Conservation (phyloP, 2,888 invertebrate genomes). For the Thalpophila matura region DNA sequence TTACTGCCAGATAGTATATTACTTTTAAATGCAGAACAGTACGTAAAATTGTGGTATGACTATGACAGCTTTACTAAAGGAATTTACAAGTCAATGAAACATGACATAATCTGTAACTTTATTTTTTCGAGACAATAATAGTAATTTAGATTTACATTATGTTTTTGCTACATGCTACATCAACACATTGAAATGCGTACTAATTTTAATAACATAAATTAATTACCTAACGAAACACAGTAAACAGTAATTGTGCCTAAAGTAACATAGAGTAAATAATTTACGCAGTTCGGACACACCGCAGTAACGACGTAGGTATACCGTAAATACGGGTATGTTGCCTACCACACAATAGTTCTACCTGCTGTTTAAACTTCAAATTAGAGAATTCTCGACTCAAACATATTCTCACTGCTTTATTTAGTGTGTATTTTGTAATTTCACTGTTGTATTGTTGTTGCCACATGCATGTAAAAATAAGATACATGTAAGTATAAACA, state of each 20-base stretch:
- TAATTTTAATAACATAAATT: constrained; percentile 1
- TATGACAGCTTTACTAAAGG: too few relatives aligned
- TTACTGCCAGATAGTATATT: too few relatives aligned
- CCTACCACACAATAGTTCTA: constrained; percentile 30
- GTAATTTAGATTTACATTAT: too few relatives aligned
- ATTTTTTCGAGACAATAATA: too few relatives aligned
- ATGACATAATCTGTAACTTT: too few relatives aligned
- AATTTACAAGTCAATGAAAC: too few relatives aligned
- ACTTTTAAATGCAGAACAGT: too few relatives aligned
- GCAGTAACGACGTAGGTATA: not conserved
- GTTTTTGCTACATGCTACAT: too few relatives aligned
- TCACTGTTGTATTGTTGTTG: not conserved
- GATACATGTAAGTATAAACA: too few relatives aligned
- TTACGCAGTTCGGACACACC: not conserved
- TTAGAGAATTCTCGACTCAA: constrained; percentile 49
- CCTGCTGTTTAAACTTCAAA: constrained; percentile 38
- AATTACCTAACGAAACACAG: constrained; percentile 2
- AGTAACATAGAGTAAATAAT: constrained; percentile 22
- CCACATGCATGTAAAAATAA: not conserved
- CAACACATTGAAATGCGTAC: not conserved
- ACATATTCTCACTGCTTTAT: constrained; percentile 19
- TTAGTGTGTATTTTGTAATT: constrained; percentile 3
- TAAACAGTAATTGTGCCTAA: not conserved
- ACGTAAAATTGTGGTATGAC: too few relatives aligned
- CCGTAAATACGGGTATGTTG: constrained; percentile 10